These are phyloP conservation scores for Azorinus chamasolen DNA, from an alignment of 2,888 invertebrate species.

Conservation along the genomic window DNA sequence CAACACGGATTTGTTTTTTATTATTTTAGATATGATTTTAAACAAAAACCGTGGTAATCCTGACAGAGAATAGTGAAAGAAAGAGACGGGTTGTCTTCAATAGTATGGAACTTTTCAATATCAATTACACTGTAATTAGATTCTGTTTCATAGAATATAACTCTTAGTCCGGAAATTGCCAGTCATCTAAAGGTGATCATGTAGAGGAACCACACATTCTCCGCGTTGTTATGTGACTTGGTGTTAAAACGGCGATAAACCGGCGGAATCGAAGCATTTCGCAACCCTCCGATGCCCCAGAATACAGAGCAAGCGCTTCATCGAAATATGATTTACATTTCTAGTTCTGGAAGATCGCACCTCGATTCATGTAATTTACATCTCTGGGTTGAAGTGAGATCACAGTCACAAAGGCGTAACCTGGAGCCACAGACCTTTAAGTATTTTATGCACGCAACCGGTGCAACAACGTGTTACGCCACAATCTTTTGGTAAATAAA, in stretches of 20 bases:
- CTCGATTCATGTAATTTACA: constrained; percentile 74
- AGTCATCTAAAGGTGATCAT: too few species aligned
- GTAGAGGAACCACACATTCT: neutral
- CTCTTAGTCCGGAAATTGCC: too few species aligned
- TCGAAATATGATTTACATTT: constrained; percentile 60
- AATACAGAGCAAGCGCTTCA: neutral
- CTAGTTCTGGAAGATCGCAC: constrained; percentile 62
- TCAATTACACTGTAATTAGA: too few species aligned
- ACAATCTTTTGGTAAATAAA: neutral
- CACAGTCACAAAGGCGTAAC: constrained; percentile 53
- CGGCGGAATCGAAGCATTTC: constrained; percentile 15
- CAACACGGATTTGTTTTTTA: too few species aligned
- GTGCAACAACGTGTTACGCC: neutral
- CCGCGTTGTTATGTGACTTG: neutral
- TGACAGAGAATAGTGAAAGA: too few species aligned
- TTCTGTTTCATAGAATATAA: too few species aligned
- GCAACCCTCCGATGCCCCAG: constrained; percentile 8
- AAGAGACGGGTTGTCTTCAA: too few species aligned
- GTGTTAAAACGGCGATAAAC: constrained; percentile 6
- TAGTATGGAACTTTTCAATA: too few species aligned
- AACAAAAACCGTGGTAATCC: too few species aligned
- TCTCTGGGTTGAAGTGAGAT: constrained; percentile 32
- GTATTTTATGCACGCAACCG: constrained; percentile 35
- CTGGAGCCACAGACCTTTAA: constrained; percentile 38
- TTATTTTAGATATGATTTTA: too few species aligned